A percentile compares a stretch with the other conserved stretches of the same genome.
phyloP scores from a whole-genome alignment of 1,140 invertebrate species.

The Drosophila miranda region DNA sequence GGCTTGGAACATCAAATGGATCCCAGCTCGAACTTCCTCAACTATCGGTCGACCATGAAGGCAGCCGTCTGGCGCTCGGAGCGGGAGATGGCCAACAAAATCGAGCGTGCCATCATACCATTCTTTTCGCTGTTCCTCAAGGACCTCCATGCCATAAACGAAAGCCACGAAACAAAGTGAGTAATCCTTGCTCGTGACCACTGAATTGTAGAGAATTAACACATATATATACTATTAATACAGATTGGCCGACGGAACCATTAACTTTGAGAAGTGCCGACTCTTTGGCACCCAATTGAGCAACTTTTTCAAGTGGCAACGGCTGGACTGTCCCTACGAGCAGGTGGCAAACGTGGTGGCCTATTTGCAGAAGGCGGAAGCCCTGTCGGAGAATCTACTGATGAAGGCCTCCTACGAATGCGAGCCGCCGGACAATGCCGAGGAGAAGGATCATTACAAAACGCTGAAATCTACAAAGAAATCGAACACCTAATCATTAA shows the following conservation, averaged over 20 bases:
- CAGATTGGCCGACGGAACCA: constrained; percentile 90
- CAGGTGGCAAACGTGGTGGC: constrained; percentile 89
- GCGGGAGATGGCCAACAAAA: constrained; percentile 89
- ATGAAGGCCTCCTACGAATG: constrained; percentile 93
- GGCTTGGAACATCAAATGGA: constrained; percentile 96
- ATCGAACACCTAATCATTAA: constrained; percentile 34
- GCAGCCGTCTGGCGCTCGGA: constrained; percentile 95
- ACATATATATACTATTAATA: constrained; percentile 9
- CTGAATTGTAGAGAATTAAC: background rate
- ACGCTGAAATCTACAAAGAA: constrained; percentile 85
- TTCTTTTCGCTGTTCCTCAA: constrained; percentile 96
- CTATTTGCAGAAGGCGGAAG: constrained; percentile 90
- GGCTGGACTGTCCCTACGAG: constrained; percentile 92
- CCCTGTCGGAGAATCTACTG: constrained; percentile 90
- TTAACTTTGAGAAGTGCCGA: constrained; percentile 95
- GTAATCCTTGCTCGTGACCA: background rate
- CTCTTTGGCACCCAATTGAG: constrained; percentile 92
- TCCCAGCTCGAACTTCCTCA: constrained; percentile 93
- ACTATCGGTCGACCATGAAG: constrained; percentile 94
- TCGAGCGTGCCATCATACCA: constrained; percentile 93
- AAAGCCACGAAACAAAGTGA: constrained; percentile 84
- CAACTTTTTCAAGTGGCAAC: constrained; percentile 93
- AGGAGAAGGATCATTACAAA: constrained; percentile 93
- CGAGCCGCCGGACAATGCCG: constrained; percentile 91
- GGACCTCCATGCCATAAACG: constrained; percentile 94